Conservation (phyloP, 2,888 invertebrate species). For the Pyrochroa serraticornis region DNA sequence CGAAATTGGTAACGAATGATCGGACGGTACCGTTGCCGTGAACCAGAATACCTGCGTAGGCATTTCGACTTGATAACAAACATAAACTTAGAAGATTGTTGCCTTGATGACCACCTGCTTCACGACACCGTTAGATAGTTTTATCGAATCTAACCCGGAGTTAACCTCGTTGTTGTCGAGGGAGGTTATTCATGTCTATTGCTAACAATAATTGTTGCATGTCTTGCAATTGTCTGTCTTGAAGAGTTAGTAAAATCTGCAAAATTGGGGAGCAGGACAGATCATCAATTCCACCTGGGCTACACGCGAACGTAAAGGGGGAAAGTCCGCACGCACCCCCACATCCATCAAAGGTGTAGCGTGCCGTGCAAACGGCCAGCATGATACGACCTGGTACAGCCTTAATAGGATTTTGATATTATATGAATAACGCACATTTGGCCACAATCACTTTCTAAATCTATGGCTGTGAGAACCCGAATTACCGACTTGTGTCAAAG, state of each 20-base stretch:
- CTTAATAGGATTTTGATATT: conserved; percentile 41
- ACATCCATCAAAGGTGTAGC: conserved; percentile 36
- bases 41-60: too few relatives aligned
- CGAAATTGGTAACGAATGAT: background rate
- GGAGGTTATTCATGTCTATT: background rate
- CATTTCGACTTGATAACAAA: too few relatives aligned
- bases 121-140: background rate
- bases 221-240: conserved; percentile 39
- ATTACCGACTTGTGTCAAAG: conserved; percentile 5
- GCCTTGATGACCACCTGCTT: too few relatives aligned
- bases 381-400: conserved; percentile 44
- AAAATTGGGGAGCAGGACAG: conserved; percentile 32
- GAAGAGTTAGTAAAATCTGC: conserved; percentile 35
- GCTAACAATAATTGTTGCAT: conserved; percentile 26
- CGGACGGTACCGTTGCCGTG: background rate
- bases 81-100: too few relatives aligned
- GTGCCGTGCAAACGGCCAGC: conserved; percentile 34
- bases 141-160: too few relatives aligned
- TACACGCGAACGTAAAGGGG: conserved; percentile 37
- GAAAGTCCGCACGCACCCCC: conserved; percentile 33
- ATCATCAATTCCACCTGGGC: conserved; percentile 41
- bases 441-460: conserved; percentile 23
- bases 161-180: too few relatives aligned
- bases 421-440: conserved; percentile 33
- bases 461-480: conserved; percentile 8